Conservation (phyloP, 1,140 invertebrate species). For the Eueides isabella region DNA sequence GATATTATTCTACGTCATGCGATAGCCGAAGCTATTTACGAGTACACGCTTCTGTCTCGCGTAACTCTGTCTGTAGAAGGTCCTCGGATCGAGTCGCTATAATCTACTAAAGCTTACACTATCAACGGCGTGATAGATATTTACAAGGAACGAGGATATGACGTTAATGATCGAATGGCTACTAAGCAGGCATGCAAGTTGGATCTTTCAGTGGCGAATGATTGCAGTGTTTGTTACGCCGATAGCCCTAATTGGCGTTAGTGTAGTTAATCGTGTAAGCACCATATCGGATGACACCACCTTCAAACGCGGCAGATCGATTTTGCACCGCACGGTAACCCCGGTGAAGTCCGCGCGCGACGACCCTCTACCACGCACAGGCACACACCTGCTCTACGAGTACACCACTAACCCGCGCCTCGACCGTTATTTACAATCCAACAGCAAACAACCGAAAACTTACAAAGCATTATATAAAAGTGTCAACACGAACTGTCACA, state of each 20-base stretch:
- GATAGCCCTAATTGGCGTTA: conserved; percentile 71
- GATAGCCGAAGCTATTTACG: conserved; percentile 48
- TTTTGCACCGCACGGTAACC: conserved; percentile 74
- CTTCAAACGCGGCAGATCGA: conserved; percentile 65
- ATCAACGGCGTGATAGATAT: conserved; percentile 16
- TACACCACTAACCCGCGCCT: conserved; percentile 71
- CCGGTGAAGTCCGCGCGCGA: conserved; percentile 53
- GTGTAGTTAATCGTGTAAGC: conserved; percentile 80
- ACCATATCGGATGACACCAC: conserved; percentile 67
- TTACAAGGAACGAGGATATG: conserved; percentile 32
- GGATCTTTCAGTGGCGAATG: conserved; percentile 59
- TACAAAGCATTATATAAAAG: conserved; percentile 82
- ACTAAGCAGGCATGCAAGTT: conserved; percentile 64
- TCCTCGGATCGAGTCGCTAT: conserved; percentile 20
- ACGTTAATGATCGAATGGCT: conserved; percentile 48
- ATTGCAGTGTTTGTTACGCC: conserved; percentile 69
- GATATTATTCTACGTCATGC: conserved; percentile 60
- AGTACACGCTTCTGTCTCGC: conserved; percentile 5
- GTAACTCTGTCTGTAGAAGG: conserved; percentile 18
- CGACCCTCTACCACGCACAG: conserved; percentile 50
- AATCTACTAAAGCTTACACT: not conserved
- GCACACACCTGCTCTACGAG: conserved; percentile 66
- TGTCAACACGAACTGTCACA: conserved; percentile 79
- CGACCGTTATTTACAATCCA: conserved; percentile 81
- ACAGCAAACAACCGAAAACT: conserved; percentile 81